Evolutionary conservation across 1,140 invertebrate species (phyloP).

Genomic region (Caenorhabditis tropicalis): DNA sequence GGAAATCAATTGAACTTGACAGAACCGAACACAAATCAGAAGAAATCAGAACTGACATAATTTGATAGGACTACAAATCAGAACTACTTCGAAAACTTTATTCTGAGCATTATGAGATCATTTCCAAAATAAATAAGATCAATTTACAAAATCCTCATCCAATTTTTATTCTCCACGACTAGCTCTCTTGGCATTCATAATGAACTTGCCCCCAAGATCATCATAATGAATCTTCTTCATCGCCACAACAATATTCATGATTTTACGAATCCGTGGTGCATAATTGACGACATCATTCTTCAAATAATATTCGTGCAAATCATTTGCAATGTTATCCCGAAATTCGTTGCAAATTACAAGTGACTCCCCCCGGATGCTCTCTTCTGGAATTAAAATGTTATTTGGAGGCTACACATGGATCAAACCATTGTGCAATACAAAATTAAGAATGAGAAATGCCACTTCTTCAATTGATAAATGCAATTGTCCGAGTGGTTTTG

Average conservation of each 20-base stretch:
- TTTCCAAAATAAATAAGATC: too few species aligned
- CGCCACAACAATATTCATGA: not conserved
- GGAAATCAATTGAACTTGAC: too few species aligned
- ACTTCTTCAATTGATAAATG: not conserved
- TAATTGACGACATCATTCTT: not conserved
- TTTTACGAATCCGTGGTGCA: not conserved
- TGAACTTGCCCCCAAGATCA: not conserved
- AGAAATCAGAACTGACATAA: too few species aligned
- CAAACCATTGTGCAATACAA: not conserved
- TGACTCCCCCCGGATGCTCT: not conserved
- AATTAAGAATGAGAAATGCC: not conserved
- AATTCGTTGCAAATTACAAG: not conserved
- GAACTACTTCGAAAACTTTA: too few species aligned
- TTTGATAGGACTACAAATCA: too few species aligned
- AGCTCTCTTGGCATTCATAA: not conserved
- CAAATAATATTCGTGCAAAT: not conserved
- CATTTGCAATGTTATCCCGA: not conserved
- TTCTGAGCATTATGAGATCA: too few species aligned
- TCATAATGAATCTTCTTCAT: not conserved
- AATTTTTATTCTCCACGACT: too few species aligned
- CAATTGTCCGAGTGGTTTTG: not conserved
- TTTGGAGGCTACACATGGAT: not conserved
- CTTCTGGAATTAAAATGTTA: not conserved
- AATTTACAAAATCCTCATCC: too few species aligned
- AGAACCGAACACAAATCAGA: too few species aligned